Evolutionary conservation across 2,113 vertebrate genomes (phyloP).

Genomic region (Lycaon pictus): DNA sequence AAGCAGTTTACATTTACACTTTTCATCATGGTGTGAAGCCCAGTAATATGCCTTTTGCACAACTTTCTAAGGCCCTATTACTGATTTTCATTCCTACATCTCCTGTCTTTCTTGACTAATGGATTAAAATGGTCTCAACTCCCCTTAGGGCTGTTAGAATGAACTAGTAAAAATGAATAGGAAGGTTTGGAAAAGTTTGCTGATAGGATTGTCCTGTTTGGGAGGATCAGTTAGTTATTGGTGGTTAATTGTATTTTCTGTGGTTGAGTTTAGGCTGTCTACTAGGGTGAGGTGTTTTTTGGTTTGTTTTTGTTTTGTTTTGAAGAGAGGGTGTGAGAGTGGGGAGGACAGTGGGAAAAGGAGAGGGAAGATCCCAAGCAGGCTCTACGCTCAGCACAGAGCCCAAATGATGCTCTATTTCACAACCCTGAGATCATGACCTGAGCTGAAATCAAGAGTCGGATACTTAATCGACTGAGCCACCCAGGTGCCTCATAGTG

Average conservation of each 20-base stretch:
- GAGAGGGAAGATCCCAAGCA: background rate
- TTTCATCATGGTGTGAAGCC: background rate
- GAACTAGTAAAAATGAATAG: constrained; percentile 44
- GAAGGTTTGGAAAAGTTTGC: constrained; percentile 30
- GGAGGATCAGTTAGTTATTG: constrained; percentile 21
- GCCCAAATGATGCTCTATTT: background rate
- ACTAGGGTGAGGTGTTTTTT: background rate
- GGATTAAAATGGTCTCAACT: constrained; percentile 19
- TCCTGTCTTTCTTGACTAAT: background rate
- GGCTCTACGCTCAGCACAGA: background rate
- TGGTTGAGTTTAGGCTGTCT: background rate
- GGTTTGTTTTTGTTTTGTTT: too few relatives aligned
- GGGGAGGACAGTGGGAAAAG: background rate
- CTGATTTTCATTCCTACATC: background rate
- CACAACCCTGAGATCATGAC: background rate
- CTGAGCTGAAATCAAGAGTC: background rate
- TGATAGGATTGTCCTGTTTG: background rate
- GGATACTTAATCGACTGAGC: background rate
- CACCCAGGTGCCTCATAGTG: background rate
- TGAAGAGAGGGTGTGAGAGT: background rate
- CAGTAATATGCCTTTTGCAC: background rate
- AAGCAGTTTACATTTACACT: constrained; percentile 7
- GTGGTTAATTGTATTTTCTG: background rate
- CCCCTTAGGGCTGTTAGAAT: background rate
- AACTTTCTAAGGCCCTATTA: background rate